phyloP scores from a whole-genome alignment of 2,888 invertebrate genomes.

The Podabrus alpinus region DNA sequence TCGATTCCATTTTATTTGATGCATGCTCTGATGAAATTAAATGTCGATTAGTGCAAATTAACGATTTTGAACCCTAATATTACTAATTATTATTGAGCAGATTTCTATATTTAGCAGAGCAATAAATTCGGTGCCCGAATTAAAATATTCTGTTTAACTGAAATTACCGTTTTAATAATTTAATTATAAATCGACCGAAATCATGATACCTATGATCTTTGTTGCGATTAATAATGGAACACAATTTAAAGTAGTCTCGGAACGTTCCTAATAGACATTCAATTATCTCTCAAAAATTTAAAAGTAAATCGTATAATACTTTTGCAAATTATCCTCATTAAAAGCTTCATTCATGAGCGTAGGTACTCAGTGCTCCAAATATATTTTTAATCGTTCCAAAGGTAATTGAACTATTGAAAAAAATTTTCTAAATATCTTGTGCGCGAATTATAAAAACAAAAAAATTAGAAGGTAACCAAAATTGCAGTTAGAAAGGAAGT shows the following conservation, averaged over 20 bases:
- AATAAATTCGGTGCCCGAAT: not conserved
- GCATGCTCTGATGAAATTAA: not conserved
- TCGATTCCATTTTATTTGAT: not conserved
- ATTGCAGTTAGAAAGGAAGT: constrained; percentile 28
- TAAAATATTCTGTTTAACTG: not conserved
- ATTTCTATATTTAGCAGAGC: not conserved
- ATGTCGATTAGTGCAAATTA: not conserved
- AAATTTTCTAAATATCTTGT: not conserved
- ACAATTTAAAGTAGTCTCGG: not conserved
- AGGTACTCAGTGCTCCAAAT: not conserved
- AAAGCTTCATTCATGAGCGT: not conserved
- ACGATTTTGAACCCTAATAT: not conserved
- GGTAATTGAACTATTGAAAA: not conserved
- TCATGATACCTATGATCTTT: not conserved
- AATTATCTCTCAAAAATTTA: not conserved
- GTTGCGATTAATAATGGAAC: not conserved
- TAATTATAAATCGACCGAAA: not conserved
- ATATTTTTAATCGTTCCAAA: not conserved
- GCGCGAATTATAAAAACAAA: not conserved
- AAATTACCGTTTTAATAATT: not conserved
- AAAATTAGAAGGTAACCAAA: constrained; percentile 6
- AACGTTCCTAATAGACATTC: not conserved
- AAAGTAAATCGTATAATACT: not conserved
- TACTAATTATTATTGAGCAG: not conserved
- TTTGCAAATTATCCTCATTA: not conserved